Base-by-base conservation (phyloP, 2,797 vertebrate genomes). In the Poecilia velifera region DNA sequence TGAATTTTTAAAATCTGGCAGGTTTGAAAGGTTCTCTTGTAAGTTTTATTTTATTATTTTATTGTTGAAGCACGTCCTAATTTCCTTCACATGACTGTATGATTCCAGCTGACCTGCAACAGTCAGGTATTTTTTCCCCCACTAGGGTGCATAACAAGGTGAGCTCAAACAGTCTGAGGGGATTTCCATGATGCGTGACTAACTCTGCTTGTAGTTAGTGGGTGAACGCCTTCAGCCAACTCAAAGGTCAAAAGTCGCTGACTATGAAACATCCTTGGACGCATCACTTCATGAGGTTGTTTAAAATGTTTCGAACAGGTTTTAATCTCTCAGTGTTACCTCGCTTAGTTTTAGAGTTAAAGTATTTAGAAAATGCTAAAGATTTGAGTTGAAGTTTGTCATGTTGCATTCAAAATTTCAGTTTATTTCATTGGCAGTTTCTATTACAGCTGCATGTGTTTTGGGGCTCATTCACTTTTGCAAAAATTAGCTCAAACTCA, bases 51-150 rank as follows among this genome's bases (percentile, higher is more conserved):
- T 55, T 10, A 10, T 53, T 53, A 3, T 62, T 57, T 16, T 62
- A 20, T 16, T 39, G 46, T 45, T n/a, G 66, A n/a, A 70, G 34
- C 7, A 2, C 22, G 34, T 66, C 34, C 62, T 22, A 66, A n/a
- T 70, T 43, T 7, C 28, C n/a, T 70, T 45, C 10, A 43, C 25
- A n/a, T 45, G 41, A 71, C 68, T 71, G 34, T 70, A 76, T 81
- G 78, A 77, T 78, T 49, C 83, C 77, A 89, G 74, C 72, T 84
- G 87, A 87, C 78, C 74, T 86, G 53, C 9, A 34, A 45, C 28
- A 6, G 73, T 77, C 55, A 13, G 10, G 64, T 36, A 31, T 53
- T 51, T 9, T 55, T 47, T 72, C 34, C 79, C n/a, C 49, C 5
- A 14, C 68, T 87, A 76, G 49, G 78, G 45, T 87, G 85, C 20